Percentiles rank a stretch among this genome's conserved stretches.
phyloP scores from a whole-genome alignment of 2,113 vertebrate genomes.

The Aplodontia rufa region DNA sequence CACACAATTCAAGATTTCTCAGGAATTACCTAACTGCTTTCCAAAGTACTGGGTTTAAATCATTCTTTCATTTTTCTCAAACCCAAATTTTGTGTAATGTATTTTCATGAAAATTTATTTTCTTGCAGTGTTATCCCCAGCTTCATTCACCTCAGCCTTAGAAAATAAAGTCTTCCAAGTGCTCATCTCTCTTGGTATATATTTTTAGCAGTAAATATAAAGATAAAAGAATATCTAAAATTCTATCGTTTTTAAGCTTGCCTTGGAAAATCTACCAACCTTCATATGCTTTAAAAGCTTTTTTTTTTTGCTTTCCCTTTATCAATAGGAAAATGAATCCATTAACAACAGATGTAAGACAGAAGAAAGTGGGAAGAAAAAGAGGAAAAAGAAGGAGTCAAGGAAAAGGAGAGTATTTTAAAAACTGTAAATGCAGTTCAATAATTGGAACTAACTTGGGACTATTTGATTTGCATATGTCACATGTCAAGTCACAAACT shows the following conservation, averaged over 20 bases:
- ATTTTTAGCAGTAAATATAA: neutral
- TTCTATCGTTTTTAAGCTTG: neutral
- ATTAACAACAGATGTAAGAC: neutral
- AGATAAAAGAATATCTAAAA: constrained; percentile 4
- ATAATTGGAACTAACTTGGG: neutral
- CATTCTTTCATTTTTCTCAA: neutral
- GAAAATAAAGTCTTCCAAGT: neutral
- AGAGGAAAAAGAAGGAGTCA: neutral
- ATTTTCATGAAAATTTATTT: constrained; percentile 6
- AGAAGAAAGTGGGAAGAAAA: neutral
- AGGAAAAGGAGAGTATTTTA: neutral
- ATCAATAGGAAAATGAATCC: neutral
- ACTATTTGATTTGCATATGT: neutral
- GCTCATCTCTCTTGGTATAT: neutral
- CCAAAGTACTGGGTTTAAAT: neutral
- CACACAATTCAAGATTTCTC: neutral
- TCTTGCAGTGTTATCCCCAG: neutral
- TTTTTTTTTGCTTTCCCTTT: neutral
- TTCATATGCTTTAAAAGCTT: neutral
- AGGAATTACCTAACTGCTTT: neutral
- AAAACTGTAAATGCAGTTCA: neutral
- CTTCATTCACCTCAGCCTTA: neutral
- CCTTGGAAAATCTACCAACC: neutral
- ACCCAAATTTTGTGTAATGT: neutral
- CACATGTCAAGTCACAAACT: neutral